phyloP scores from a whole-genome alignment of 2,113 vertebrate genomes.

The Anguilla japonica region DNA sequence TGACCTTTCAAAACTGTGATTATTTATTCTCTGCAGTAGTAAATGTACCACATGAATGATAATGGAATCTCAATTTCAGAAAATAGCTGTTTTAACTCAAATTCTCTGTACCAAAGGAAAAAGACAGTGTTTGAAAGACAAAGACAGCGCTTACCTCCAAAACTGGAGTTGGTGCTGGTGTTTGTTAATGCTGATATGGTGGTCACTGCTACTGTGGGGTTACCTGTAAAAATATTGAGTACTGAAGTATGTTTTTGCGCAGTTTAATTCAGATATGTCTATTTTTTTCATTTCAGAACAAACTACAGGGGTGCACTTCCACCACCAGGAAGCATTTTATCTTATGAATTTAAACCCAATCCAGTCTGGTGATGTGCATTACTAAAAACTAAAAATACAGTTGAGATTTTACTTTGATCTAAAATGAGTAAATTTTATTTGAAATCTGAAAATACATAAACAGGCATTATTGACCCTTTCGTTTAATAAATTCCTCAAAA shows the following conservation, averaged over 20 bases:
- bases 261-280: background rate
- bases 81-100: background rate
- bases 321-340: slow-evolving; percentile 13
- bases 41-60: background rate
- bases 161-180: slow-evolving; percentile 3
- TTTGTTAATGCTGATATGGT: slow-evolving; percentile 40
- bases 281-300: background rate
- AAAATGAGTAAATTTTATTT: background rate
- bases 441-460: background rate
- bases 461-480: too few relatives aligned
- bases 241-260: background rate
- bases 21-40: background rate
- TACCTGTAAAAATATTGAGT: slow-evolving; percentile 11
- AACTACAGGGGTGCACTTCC: background rate
- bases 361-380: background rate
- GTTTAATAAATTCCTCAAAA: too few relatives aligned
- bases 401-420: background rate
- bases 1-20: too few relatives aligned
- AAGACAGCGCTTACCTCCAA: slow-evolving; percentile 1
- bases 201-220: slow-evolving; percentile 21
- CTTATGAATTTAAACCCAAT: background rate
- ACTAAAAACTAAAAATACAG: background rate
- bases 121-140: background rate
- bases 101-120: background rate
- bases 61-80: too few relatives aligned